phyloP scores from a whole-genome alignment of 2,113 vertebrate species.

The Rhea pennata region DNA sequence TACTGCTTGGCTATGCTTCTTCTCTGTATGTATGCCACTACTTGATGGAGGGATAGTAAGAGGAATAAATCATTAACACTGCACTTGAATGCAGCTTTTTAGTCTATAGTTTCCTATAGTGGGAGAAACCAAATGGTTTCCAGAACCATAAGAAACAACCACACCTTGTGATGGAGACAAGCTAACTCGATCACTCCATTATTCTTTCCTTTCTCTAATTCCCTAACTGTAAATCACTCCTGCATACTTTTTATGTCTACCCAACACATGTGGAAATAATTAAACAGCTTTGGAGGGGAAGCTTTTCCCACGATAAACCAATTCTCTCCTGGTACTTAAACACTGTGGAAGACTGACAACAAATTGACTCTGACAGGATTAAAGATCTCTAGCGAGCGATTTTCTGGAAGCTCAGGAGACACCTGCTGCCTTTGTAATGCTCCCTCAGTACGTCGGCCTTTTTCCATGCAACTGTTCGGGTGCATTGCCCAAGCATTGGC shows the following conservation, averaged over 20 bases:
- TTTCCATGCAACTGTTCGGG: rapidly evolving
- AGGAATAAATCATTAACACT: not conserved
- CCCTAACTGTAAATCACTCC: not conserved
- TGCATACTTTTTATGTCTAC: not conserved
- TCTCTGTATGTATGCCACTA: not conserved
- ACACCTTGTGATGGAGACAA: not conserved
- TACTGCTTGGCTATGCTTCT: not conserved
- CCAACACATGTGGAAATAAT: not conserved
- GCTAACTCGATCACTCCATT: not conserved
- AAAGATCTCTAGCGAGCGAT: not conserved
- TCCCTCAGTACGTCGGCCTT: rapidly evolving
- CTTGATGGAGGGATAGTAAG: not conserved
- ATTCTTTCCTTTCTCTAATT: not conserved
- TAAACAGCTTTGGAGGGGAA: constrained; percentile 23
- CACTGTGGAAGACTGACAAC: not conserved
- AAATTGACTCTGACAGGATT: constrained; percentile 33
- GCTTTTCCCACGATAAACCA: not conserved
- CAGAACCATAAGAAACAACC: not conserved
- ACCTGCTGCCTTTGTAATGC: rapidly evolving
- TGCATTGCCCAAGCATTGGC: rapidly evolving
- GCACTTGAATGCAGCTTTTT: not conserved
- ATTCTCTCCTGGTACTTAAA: not conserved
- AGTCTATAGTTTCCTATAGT: not conserved
- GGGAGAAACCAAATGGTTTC: not conserved
- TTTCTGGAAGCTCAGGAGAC: not conserved